Evolutionary conservation across 2,888 invertebrate species (phyloP).

Genomic region (Leucozona laternaria): DNA sequence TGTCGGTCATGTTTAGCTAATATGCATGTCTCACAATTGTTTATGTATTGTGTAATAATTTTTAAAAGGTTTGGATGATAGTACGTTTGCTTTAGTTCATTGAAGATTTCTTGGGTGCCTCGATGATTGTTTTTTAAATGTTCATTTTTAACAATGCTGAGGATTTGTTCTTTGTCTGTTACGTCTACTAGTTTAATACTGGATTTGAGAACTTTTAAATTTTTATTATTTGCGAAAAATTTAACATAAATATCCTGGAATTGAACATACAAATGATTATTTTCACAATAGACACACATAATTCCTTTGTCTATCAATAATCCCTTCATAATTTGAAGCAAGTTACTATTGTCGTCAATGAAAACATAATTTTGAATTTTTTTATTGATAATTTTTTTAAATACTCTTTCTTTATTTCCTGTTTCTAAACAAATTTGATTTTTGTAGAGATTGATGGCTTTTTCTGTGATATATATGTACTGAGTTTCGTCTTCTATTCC

Average conservation of each 20-base stretch:
- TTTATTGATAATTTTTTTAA: no score
- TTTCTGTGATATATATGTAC: no score
- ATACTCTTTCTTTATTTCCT: no score
- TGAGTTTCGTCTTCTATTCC: no score
- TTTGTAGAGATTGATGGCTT: no score
- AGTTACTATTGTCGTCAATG: no score
- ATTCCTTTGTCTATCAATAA: no score
- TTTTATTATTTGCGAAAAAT: background rate
- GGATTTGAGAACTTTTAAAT: background rate
- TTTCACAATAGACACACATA: no score
- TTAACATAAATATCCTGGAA: background rate
- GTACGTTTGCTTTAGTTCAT: constrained; percentile 1
- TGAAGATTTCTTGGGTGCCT: background rate
- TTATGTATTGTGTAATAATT: constrained; percentile 2
- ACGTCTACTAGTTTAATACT: background rate
- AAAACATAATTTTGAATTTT: no score
- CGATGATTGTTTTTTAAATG: background rate
- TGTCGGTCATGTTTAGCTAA: no score
- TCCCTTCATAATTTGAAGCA: no score
- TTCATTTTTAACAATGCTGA: background rate
- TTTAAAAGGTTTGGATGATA: background rate
- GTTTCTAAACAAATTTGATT: no score
- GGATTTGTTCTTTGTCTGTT: background rate
- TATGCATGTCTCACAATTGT: background rate
- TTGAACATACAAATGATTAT: background rate